Base-by-base conservation (phyloP, 2,797 vertebrate species). In the Gymnopithys bicolor region DNA sequence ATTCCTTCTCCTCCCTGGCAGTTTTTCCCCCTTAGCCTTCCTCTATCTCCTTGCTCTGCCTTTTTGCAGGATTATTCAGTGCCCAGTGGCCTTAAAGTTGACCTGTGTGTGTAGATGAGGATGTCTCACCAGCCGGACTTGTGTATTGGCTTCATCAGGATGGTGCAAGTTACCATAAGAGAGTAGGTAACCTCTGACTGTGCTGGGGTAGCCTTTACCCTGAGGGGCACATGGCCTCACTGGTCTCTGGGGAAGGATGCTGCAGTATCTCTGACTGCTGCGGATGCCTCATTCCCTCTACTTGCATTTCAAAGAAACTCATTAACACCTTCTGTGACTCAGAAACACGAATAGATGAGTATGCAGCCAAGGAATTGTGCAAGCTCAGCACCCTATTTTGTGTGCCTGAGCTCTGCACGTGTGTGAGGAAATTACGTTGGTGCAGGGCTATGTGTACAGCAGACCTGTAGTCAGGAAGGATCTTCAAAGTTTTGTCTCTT, bases 401-500 rank as follows among this genome's bases (percentile, higher is more conserved):
- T 51, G 68, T 35, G 51, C 43, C 62, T 63, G 70, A 39, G 35
- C 55, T 48, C 19, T 32, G 21, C 37, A 2, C 0, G 1, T 39
- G 76, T 39, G 4, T 43, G 74, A 67, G 43, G 46, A 4, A 33
- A 41, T 55, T 49, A 28, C 0, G 0, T 13, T 48, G 45, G 28
- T 10, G 25, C 33, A 33, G 45, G 25, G 14, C n/a, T 87, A 25
- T 63, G 55, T 9, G 30, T 43, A 13, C 66, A 55, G 63, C 4
- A 3, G 41, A 76, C 64, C 63, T 2, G 0, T 9, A 79, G 52
- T 70, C 52, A 56, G 80, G 55, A 92, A 89, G 69, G 55, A 87
- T 93, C 60, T 64, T 91, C 87, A 64, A 95, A 97, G 82, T 94
- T 95, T 94, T 87, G 43, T 86, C 60, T 93, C 90, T 93, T 93